Percentiles rank a stretch among this genome's conserved stretches.
phyloP scores from a whole-genome alignment of 2,888 invertebrate genomes.

The Brachycybe producta region DNA sequence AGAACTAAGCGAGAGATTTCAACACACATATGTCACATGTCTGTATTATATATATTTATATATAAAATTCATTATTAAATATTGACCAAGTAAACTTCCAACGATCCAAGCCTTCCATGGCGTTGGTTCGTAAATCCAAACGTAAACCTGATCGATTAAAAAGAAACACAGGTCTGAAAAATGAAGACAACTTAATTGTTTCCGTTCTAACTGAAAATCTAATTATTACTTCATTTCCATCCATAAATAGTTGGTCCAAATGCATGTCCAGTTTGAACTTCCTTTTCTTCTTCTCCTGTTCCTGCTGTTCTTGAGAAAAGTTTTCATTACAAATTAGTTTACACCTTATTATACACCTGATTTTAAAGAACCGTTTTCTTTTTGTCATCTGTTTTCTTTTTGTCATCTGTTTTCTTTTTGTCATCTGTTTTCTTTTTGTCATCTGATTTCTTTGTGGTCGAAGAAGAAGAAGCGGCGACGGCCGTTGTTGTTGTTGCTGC shows the following conservation, averaged over 20 bases:
- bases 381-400: constrained; percentile 28
- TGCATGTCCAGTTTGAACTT: constrained; percentile 97
- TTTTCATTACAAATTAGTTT: constrained; percentile 11
- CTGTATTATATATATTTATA: not conserved
- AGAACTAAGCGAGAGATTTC: constrained; percentile 47
- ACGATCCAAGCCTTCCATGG: constrained; percentile 65
- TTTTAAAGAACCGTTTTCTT: constrained; percentile 32
- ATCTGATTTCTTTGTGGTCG: too few relatives aligned
- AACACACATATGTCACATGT: not conserved
- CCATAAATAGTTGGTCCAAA: constrained; percentile 78
- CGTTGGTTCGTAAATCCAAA: constrained; percentile 96
- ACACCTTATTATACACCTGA: constrained; percentile 21
- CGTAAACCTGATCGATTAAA: constrained; percentile 50
- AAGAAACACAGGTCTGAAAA: not conserved
- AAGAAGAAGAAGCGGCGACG: too few relatives aligned
- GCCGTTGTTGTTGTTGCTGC: too few relatives aligned
- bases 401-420: constrained; percentile 25
- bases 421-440: constrained; percentile 23
- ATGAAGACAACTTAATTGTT: too few relatives aligned
- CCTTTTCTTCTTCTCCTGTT: constrained; percentile 59
- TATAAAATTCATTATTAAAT: not conserved
- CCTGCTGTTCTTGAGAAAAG: constrained; percentile 26
- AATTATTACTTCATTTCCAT: constrained; percentile 60
- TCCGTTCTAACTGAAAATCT: not conserved
- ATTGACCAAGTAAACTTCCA: constrained; percentile 45